Percentiles rank a stretch among this genome's conserved stretches.
These are phyloP conservation scores for Corythornis cristatus DNA, from an alignment of 2,113 vertebrate species.

Conservation along the genomic window DNA sequence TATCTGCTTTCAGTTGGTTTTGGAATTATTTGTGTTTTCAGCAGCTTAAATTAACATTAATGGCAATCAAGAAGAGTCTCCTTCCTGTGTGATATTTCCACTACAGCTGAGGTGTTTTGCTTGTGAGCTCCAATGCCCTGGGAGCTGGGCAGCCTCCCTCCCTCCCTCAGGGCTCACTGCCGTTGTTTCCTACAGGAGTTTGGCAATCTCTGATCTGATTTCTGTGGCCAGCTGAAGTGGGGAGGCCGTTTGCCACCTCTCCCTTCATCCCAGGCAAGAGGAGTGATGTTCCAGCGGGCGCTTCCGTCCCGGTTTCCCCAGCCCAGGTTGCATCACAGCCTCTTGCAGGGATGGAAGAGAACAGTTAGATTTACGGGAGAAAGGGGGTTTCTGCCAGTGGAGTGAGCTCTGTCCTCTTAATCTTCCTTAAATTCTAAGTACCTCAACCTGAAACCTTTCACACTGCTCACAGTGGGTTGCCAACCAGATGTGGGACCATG, in stretches of 20 bases:
- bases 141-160: background rate
- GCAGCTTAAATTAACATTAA: slow-evolving; percentile 6
- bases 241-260: slow-evolving; percentile 40
- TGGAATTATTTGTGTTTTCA: slow-evolving; percentile 49
- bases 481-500: background rate
- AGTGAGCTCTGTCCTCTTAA: background rate
- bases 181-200: background rate
- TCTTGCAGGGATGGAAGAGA: slow-evolving; percentile 41
- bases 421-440: background rate
- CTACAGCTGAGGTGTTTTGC: background rate
- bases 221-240: slow-evolving; percentile 11
- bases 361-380: background rate
- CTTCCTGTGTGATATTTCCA: slow-evolving; percentile 56
- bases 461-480: accelerated
- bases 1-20: background rate
- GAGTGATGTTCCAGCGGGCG: background rate
- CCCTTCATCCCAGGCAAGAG: background rate
- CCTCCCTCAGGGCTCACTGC: background rate
- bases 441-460: background rate
- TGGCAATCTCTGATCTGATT: slow-evolving; percentile 52
- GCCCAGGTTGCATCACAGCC: slow-evolving; percentile 24
- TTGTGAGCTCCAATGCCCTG: background rate
- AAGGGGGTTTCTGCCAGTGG: slow-evolving; percentile 3
- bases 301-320: slow-evolving; percentile 49
- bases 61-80: background rate